Percentiles rank a stretch among this genome's conserved stretches.
phyloP scores from a whole-genome alignment of 2,888 invertebrate species.

The Erannis defoliaria region DNA sequence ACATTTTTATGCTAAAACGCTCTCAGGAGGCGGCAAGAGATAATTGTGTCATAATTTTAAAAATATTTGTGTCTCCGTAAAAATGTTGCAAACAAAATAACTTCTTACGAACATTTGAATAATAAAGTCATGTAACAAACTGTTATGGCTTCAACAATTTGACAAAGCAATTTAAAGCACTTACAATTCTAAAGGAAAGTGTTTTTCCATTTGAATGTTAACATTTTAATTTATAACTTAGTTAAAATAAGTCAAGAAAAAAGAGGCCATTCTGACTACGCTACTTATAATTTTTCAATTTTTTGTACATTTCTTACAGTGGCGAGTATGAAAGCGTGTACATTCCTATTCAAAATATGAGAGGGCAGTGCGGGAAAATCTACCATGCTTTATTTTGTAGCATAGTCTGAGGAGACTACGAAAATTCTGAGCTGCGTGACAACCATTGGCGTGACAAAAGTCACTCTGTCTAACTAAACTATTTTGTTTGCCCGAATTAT shows the following conservation, averaged over 20 bases:
- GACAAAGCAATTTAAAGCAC: slow-evolving; percentile 4
- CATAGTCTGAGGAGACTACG: not conserved
- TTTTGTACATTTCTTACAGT: not conserved
- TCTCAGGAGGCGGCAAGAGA: slow-evolving; percentile 34
- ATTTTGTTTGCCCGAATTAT: slow-evolving; percentile 43
- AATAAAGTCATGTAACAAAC: slow-evolving; percentile 26
- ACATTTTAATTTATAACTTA: slow-evolving; percentile 9
- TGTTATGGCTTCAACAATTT: slow-evolving; percentile 16
- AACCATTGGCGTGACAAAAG: slow-evolving; percentile 58
- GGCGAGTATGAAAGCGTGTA: too few relatives aligned
- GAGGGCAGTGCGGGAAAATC: not conserved
- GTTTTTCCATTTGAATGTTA: slow-evolving; percentile 9
- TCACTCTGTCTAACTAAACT: slow-evolving; percentile 54
- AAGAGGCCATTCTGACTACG: not conserved
- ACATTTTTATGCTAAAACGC: slow-evolving; percentile 43
- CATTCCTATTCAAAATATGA: too few relatives aligned
- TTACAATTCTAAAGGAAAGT: slow-evolving; percentile 11
- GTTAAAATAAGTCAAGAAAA: slow-evolving; percentile 20
- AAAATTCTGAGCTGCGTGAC: slow-evolving; percentile 50
- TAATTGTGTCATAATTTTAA: slow-evolving; percentile 37
- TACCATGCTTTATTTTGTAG: not conserved
- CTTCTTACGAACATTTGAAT: slow-evolving; percentile 14
- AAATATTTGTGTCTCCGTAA: slow-evolving; percentile 20
- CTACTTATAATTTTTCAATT: not conserved
- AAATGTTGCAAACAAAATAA: slow-evolving; percentile 23